A percentile compares a stretch with the other conserved stretches of the same genome.
Evolutionary conservation across 2,113 vertebrate genomes (phyloP).

Genomic region (Lichenostomus cassidix): DNA sequence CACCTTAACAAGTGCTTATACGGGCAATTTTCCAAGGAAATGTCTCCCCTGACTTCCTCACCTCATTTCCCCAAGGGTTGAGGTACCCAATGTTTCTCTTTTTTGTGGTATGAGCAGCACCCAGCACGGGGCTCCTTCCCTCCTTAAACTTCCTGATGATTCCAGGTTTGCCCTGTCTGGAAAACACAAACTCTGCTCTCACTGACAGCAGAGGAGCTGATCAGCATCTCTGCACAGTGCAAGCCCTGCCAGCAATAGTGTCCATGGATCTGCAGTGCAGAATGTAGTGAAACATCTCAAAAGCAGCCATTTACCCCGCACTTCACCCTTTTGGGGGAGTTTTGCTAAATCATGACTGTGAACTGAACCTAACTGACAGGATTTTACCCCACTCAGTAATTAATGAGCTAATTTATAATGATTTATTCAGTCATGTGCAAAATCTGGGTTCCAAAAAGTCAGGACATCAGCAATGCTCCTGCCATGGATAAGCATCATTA

Average conservation of each 20-base stretch:
- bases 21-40: not conserved
- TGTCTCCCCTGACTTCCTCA: not conserved
- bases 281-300: not conserved
- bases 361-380: not conserved
- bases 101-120: fast-evolving
- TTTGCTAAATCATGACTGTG: not conserved
- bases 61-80: not conserved
- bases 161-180: not conserved
- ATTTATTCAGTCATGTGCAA: not conserved
- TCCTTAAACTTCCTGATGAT: not conserved
- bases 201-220: not conserved
- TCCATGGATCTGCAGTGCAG: fast-evolving
- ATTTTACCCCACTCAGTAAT: not conserved
- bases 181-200: not conserved
- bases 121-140: not conserved
- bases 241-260: not conserved
- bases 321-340: not conserved
- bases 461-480: not conserved
- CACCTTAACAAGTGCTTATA: not conserved
- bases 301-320: not conserved
- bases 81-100: not conserved
- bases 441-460: not conserved
- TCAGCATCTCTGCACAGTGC: not conserved
- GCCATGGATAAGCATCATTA: not conserved
- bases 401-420: not conserved